phyloP scores from a whole-genome alignment of 2,888 invertebrate species.

The Brenthis hecate region DNA sequence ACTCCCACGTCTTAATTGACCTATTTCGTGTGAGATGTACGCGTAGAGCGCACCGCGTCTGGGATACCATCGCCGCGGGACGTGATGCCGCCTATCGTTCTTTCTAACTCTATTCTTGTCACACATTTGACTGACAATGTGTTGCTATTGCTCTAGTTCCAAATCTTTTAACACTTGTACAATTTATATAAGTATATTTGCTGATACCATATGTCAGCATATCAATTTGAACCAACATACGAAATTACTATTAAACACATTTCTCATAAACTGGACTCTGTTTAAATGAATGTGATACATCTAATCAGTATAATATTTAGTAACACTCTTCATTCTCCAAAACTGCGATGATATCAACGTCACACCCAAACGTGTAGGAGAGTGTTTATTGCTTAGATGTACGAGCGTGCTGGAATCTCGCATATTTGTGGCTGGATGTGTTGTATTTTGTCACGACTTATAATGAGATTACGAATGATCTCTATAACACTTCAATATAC shows the following conservation, averaged over 20 bases:
- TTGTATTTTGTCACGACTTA: conserved; percentile 47
- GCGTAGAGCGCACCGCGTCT: conserved; percentile 62
- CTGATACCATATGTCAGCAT: background rate
- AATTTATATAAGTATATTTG: background rate
- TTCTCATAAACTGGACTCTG: no score
- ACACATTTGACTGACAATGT: conserved; percentile 47
- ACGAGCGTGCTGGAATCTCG: conserved; percentile 58
- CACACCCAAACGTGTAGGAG: conserved; percentile 52
- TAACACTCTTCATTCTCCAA: conserved; percentile 5
- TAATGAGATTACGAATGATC: conserved; percentile 13
- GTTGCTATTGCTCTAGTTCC: conserved; percentile 27
- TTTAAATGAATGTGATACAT: no score
- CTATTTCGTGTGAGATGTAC: conserved; percentile 79
- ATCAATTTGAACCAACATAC: no score
- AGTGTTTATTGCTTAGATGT: conserved; percentile 58
- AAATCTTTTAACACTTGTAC: conserved; percentile 6
- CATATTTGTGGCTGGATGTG: conserved; percentile 51
- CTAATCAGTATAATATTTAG: background rate
- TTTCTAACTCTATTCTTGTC: conserved; percentile 50
- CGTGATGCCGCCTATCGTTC: conserved; percentile 64
- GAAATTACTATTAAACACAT: no score
- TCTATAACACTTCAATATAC: background rate
- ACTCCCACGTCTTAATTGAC: conserved; percentile 82
- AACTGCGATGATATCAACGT: conserved; percentile 53
- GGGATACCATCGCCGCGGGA: conserved; percentile 78